Evolutionary conservation across 2,888 invertebrate species (phyloP), one percentile per base, ranked within the genome.

Genomic region (Teleogryllus oceanicus): DNA sequence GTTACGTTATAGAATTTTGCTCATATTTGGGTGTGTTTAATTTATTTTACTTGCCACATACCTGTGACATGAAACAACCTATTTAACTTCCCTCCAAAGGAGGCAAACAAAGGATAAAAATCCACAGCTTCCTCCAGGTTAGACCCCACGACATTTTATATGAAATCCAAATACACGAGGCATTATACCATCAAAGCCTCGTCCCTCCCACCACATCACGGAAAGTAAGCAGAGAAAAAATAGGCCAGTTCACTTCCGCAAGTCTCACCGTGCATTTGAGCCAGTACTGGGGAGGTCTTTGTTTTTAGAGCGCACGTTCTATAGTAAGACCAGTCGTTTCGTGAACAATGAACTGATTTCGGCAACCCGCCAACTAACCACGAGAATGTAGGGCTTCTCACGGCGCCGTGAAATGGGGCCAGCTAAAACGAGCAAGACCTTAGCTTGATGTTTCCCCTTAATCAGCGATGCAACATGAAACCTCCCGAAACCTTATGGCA

Each of bases 311-410:
- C 62, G n/a, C 62, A n/a, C 16, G n/a, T 18, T 62, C 62, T 62
- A 62, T 62, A 62, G 62, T 62, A n/a, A 62, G 62, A 62, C 62
- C n/a, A 62, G 16, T 62, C 62, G 62, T 62, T 62, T 62, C 62
- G 62, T 62, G 62, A 62, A 62, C 62, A 62, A 62, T 62, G 62
- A 62, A 62, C 62, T 62, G 13, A 62, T 62, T 62, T 62, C 62
- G 62, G 62, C 62, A 62, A 18, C 16, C 13, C 16, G 62, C 62
- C 62, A 62, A 62, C 62, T 62, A 62, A 62, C 62, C n/a, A 62
- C 62, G 62, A 62, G 62, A 62, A 62, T 62, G 62, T 62, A 62
- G 62, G 62, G 13, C 62, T 62, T n/a, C 62, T 62, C 13, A 62
- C 62, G 13, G 62, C 62, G 13, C 16, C 62, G n/a, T 62, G n/a